phyloP scores from a whole-genome alignment of 1,140 invertebrate genomes.

The Polypedilum vanderplanki region DNA sequence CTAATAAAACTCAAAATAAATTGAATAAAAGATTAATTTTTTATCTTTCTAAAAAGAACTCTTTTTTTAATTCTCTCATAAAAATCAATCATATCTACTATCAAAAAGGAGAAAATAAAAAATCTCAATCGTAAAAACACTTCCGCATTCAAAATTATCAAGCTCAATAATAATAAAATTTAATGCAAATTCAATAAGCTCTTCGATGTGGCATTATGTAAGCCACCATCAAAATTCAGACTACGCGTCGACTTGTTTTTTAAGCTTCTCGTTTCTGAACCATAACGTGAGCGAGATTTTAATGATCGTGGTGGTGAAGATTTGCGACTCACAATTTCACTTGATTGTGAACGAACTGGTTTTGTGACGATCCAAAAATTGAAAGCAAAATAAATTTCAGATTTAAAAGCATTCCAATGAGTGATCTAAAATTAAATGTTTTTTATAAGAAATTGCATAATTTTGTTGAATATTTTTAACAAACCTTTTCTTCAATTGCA shows the following conservation, averaged over 20 bases:
- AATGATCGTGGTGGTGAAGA: neutral
- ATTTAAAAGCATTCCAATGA: slow-evolving; percentile 48
- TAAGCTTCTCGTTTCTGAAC: neutral
- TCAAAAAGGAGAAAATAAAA: no score
- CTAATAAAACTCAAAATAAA: no score
- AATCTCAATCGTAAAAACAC: no score
- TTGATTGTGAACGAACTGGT: slow-evolving; percentile 40
- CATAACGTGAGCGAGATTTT: slow-evolving; percentile 21
- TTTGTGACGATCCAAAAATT: slow-evolving; percentile 48
- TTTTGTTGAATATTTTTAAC: neutral
- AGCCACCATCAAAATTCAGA: neutral
- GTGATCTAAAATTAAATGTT: slow-evolving; percentile 45
- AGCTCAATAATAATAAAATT: neutral
- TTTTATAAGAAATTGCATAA: slow-evolving; percentile 31
- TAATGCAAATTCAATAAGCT: slow-evolving; percentile 28
- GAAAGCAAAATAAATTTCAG: slow-evolving; percentile 51
- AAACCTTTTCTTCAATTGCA: slow-evolving; percentile 51
- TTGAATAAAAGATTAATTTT: no score
- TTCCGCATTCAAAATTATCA: no score
- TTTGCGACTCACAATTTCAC: slow-evolving; percentile 24
- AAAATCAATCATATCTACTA: no score
- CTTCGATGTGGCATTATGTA: neutral
- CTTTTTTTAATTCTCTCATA: no score
- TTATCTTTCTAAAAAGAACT: no score
- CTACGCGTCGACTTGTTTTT: slow-evolving; percentile 14